Evolutionary conservation across 2,113 vertebrate species (phyloP), one percentile per base, ranked within the genome.

Genomic region (Bucco capensis): DNA sequence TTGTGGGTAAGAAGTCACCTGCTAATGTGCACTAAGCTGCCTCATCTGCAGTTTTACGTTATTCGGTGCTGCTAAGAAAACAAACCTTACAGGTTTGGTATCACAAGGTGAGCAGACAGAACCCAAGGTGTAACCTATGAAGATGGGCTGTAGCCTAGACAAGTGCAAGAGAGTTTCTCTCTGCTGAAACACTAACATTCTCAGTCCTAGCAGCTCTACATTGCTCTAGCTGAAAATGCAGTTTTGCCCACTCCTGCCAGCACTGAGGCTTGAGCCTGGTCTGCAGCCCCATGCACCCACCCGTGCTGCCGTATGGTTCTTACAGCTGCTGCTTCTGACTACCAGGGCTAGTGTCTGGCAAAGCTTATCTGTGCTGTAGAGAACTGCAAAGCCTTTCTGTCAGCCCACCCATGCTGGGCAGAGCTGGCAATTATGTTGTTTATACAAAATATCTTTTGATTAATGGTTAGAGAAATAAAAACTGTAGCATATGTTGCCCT

Each of bases 381-480:
- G 71, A 67, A 14, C 86, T 86, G 86, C 88, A 94, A 61, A 81
- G 40, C 62, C 66, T 90, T 93, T 60, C 83, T 92, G 80, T 90
- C 90, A 89, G 93, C 88, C 96, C 96, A 96, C 92, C 92, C 92
- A 90, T 1, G 7, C 84, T 51, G 81, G 62, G 51, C 78, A 91
- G 95, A 64, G 84, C 84, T 82, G 75, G 92, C 89, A 90, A 90
- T 85, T 87, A 51, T 0, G 0, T 23, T 92, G 91, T 96, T 95
- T 96, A 93, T 87, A 95, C 88, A 89, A 95, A 95, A 94, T 83
- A 83, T 67, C 75, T 93, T 91, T 93, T 95, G 96, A 96, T 95
- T 96, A 95, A 96, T 87, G 71, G 84, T 66, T 89, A 83, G 82
- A 85, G 89, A 87, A 91, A 93, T 85, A 86, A 90, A 90, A 94